Base-by-base conservation (phyloP, 1,140 invertebrate species). In the Drosophila littoralis region DNA sequence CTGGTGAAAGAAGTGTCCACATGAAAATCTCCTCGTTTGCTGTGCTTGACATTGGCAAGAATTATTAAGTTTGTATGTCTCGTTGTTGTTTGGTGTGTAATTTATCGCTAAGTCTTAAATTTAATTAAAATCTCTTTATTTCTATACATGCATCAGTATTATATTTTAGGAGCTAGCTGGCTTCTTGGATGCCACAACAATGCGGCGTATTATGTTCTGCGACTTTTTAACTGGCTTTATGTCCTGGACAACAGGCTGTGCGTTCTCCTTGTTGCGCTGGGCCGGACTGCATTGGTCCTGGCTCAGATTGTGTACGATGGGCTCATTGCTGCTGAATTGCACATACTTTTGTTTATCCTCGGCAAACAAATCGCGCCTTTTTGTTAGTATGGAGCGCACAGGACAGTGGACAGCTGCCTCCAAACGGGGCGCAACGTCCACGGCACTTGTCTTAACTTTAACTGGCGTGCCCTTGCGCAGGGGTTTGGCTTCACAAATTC, bases 331-430 rank as follows among this genome's bases (percentile, higher is more conserved):
- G 36, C 80, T 81, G 43, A 90, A 91, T 46, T 84, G 74, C 1
- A 90, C 80, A 50, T 51, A 76, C 65, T 84, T 91, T 0, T 63
- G 60, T 7, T 35, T 35, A 6, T 80, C 71, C 13, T 84, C 78
- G 1, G 55, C 65, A 7, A 88, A 77, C 1, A 84, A 32, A 7
- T 90, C 70, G 0, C 75, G 67, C 33, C 88, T 75, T 12, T 85
- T 81, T 13, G 40, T 28, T 6, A 91, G 60, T 35, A 91, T 91
- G 0, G 90, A 91, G 45, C 83, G 90, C 2, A 80, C 40, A 33
- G 67, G 1, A 10, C 9, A 48, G 2, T 12, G 28, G 36, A 60
- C 73, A 6, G 35, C 33, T 1, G 28, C 7, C 0, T 77, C 69
- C 22, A 59, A 54, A 3, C 60, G 28, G 1, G 28, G 7, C 0